Conservation (phyloP, 2,113 vertebrate species). For the Odontophorus gujanensis region DNA sequence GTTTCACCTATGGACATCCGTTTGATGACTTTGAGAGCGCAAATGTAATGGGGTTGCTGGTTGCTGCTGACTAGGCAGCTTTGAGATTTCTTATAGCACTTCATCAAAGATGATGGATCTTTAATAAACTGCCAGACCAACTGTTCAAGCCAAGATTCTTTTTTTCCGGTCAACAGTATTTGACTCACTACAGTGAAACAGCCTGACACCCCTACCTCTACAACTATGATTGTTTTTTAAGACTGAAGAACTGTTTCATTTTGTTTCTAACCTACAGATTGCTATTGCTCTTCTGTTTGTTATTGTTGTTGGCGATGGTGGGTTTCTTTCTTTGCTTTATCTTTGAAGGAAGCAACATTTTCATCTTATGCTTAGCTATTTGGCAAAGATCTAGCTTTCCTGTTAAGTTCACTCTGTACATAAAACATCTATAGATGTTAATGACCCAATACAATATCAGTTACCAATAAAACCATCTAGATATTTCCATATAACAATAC, state of each 20-base stretch:
- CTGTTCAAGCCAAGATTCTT: background rate
- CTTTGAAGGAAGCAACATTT: background rate
- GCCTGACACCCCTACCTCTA: background rate
- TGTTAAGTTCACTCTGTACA: background rate
- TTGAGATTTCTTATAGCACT: background rate
- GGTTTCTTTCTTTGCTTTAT: background rate
- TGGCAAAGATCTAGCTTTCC: background rate
- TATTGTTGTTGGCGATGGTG: background rate
- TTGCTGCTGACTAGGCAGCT: background rate
- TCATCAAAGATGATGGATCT: background rate
- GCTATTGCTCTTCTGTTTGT: background rate
- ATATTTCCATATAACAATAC: background rate
- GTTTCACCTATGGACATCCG: rapidly evolving
- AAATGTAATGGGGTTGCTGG: background rate
- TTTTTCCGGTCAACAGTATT: background rate
- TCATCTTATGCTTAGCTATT: background rate
- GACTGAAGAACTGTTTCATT: background rate
- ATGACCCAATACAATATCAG: background rate
- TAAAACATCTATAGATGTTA: background rate
- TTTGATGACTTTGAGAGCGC: background rate
- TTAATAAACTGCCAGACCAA: background rate
- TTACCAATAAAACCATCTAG: background rate
- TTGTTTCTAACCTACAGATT: background rate
- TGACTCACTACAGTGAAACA: background rate
- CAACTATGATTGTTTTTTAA: background rate